Evolutionary conservation across 2,113 vertebrate genomes (phyloP).

Genomic region (Apaloderma vittatum): DNA sequence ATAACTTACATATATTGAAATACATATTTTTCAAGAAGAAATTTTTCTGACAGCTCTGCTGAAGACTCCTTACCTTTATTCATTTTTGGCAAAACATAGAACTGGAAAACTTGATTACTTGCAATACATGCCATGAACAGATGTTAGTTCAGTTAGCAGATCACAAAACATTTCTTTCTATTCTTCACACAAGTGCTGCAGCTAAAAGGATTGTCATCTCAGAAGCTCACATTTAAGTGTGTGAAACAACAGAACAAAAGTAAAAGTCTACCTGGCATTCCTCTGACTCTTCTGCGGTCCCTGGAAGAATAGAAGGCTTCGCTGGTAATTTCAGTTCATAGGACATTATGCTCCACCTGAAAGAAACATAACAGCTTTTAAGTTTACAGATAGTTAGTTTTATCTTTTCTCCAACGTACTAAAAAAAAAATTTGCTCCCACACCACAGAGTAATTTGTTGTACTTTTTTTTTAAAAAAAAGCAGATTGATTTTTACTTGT

Average conservation of each 20-base stretch:
- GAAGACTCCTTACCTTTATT: not conserved
- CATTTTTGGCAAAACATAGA: not conserved
- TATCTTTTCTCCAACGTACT: not conserved
- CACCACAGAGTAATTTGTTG: not conserved
- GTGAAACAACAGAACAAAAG: not conserved
- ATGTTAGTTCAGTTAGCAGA: not conserved
- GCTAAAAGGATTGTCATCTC: not conserved
- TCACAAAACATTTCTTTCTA: not conserved
- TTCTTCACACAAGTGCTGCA: not conserved
- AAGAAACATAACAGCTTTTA: not conserved
- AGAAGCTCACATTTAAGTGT: not conserved
- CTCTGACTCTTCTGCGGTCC: slow-evolving; percentile 86
- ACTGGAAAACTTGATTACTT: not conserved
- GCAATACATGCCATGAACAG: not conserved
- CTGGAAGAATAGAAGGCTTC: slow-evolving; percentile 89
- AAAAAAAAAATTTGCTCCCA: not conserved
- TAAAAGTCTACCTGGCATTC: slow-evolving; percentile 87
- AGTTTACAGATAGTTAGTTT: not conserved
- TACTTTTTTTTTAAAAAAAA: not conserved
- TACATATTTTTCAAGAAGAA: not conserved
- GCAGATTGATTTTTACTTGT: not conserved
- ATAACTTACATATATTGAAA: not conserved
- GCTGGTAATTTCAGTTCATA: slow-evolving; percentile 96
- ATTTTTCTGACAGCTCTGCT: not conserved
- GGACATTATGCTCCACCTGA: slow-evolving; percentile 98